Base-by-base conservation (phyloP, 2,888 invertebrate genomes). In the Caenorhabditis sp. region DNA sequence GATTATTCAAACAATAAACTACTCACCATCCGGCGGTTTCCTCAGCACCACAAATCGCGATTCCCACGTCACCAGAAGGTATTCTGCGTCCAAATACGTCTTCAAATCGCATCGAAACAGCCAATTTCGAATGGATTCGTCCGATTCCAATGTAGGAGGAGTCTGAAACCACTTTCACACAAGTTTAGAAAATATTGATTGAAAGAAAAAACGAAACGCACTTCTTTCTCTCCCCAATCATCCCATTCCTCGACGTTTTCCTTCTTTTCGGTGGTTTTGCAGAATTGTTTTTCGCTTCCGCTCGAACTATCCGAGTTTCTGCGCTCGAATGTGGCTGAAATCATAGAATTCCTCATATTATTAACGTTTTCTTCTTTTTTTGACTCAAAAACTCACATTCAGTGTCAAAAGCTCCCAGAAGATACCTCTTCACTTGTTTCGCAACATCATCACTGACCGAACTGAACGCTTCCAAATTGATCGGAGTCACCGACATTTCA, bases 61-160 rank as follows among this genome's bases (percentile, higher is more conserved):
- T 50, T 79, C 78, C 64, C 64, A 82, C 13, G 65, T 60, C 20
- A 79, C 72, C 1, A 82, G 35, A 58, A 82, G 58, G 35, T 78
- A 82, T 37, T 82, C 82, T 0, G 74, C 78, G 24, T 82, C 82
- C 0, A 51, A 22, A 47, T 69, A 82, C 26, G 78, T 74, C 26
- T 55, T 74, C 44, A 78, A 37, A 40, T 67, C 68, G 40, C 81
- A 82, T 28, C 53, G 50, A 40, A 74, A 82, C 44, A 74, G 24
- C 82, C 78, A 82, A 55, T 77, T 77, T 13, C 71, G 47, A 20
- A 51, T 40, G 1, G 81, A 81, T 67, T 81, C 81, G n/a, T 81
- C 74, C 2, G 51, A 20, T 69, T 80, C 80, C 5, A 69, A 13
- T 0, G 62, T 20, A 20, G 26, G 50, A n/a, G 62, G 51, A 11